Evolutionary conservation across 2,888 invertebrate species (phyloP).

Genomic region (Perizoma flavofasciatum): DNA sequence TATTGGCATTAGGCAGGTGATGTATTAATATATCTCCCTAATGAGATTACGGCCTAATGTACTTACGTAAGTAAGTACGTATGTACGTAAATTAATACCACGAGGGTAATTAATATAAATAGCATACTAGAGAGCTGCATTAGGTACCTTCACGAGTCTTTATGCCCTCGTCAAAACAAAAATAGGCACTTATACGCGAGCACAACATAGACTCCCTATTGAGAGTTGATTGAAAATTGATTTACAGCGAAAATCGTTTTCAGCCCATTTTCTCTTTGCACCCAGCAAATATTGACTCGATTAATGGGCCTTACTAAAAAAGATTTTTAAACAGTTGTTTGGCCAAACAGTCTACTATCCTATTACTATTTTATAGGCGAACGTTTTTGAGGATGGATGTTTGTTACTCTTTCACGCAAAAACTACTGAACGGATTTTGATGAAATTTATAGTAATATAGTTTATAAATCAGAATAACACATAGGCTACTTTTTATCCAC

Average conservation of each 20-base stretch:
- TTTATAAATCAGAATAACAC: too few relatives aligned
- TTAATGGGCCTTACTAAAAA: conserved; percentile 21
- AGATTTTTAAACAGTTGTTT: too few relatives aligned
- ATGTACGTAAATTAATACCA: conserved; percentile 18
- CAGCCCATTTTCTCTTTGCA: conserved; percentile 38
- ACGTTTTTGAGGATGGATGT: too few relatives aligned
- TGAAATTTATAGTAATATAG: too few relatives aligned
- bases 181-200: conserved; percentile 41
- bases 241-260: conserved; percentile 44
- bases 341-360: too few relatives aligned
- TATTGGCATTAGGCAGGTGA: too few relatives aligned
- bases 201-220: conserved; percentile 44
- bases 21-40: too few relatives aligned
- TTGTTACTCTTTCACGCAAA: too few relatives aligned
- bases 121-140: conserved; percentile 32
- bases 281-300: conserved; percentile 40
- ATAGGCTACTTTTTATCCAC: too few relatives aligned
- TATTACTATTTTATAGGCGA: too few relatives aligned
- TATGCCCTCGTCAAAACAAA: conserved; percentile 37
- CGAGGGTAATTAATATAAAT: conserved; percentile 32
- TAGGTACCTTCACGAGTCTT: conserved; percentile 30
- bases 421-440: too few relatives aligned
- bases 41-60: not conserved
- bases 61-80: conserved; percentile 14
- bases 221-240: conserved; percentile 54